Conservation (phyloP, 35 echinoderm and acorn worm genomes). For the Patiria miniata region DNA sequence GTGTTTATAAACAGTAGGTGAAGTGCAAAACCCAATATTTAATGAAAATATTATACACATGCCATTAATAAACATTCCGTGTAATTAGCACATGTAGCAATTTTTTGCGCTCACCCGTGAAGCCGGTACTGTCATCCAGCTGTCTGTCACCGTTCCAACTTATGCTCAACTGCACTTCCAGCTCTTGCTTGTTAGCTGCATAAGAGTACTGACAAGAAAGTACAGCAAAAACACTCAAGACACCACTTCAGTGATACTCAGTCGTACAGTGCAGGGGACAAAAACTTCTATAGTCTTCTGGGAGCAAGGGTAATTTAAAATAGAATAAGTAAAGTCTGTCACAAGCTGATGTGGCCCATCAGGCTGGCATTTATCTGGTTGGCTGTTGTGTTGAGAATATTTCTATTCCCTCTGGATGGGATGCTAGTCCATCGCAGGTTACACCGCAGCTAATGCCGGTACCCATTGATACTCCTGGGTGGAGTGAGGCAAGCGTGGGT, state of each 20-base stretch:
- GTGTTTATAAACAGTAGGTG: too few relatives aligned
- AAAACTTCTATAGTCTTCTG: background rate
- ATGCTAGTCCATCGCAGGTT: too few relatives aligned
- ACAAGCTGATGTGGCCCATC: too few relatives aligned
- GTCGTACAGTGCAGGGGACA: background rate
- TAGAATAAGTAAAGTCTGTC: background rate
- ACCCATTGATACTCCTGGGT: too few relatives aligned
- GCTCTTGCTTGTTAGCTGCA: background rate
- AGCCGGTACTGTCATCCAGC: constrained; percentile 8
- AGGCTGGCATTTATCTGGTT: background rate
- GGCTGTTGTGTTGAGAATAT: background rate
- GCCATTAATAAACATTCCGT: too few relatives aligned
- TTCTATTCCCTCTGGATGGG: too few relatives aligned
- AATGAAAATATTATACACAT: too few relatives aligned
- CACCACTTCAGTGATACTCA: background rate
- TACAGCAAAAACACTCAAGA: background rate
- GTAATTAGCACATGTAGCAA: too few relatives aligned
- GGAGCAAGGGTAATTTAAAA: background rate
- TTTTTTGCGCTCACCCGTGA: constrained; percentile 30
- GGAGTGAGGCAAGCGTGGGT: too few relatives aligned
- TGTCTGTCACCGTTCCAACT: constrained; percentile 26
- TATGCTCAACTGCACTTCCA: constrained; percentile 10
- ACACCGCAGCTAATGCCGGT: too few relatives aligned
- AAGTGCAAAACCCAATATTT: too few relatives aligned
- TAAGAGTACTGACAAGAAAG: constrained; percentile 13